These are phyloP conservation scores for Trichechus manatus DNA, from an alignment of 2,113 vertebrate genomes.

Conservation along the genomic window DNA sequence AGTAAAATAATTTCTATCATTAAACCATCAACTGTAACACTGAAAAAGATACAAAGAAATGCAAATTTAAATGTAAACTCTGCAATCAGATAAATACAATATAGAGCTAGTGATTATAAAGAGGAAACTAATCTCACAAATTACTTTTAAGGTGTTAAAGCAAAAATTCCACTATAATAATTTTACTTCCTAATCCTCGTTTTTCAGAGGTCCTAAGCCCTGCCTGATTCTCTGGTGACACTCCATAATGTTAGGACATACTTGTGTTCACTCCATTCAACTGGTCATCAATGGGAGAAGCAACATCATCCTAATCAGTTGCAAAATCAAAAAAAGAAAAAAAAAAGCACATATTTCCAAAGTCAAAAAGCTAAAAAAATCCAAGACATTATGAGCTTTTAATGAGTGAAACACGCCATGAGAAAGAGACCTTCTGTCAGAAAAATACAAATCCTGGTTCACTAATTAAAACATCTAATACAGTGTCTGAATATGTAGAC, in stretches of 20 bases:
- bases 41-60: not conserved
- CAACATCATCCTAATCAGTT: not conserved
- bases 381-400: constrained; percentile 63
- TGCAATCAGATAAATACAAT: not conserved
- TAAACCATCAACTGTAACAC: not conserved
- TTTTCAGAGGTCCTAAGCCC: not conserved
- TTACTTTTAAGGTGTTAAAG: not conserved
- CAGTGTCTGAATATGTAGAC: constrained; percentile 62
- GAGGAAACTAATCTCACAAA: constrained; percentile 40
- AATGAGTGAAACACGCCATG: constrained; percentile 64
- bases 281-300: not conserved
- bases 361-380: constrained; percentile 63
- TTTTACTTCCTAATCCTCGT: not conserved
- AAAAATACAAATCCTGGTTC: constrained; percentile 68
- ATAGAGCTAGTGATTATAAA: not conserved
- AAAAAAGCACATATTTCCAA: not conserved
- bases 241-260: not conserved
- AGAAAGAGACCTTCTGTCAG: constrained; percentile 70
- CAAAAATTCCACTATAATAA: not conserved
- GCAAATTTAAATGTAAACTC: not conserved
- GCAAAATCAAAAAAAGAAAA: not conserved
- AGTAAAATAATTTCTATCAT: constrained; percentile 4
- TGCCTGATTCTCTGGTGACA: not conserved
- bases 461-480: constrained; percentile 65
- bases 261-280: not conserved